Percentiles rank a stretch among this genome's conserved stretches.
phyloP scores from a whole-genome alignment of 2,113 vertebrate genomes.

The Calidris pygmaea region DNA sequence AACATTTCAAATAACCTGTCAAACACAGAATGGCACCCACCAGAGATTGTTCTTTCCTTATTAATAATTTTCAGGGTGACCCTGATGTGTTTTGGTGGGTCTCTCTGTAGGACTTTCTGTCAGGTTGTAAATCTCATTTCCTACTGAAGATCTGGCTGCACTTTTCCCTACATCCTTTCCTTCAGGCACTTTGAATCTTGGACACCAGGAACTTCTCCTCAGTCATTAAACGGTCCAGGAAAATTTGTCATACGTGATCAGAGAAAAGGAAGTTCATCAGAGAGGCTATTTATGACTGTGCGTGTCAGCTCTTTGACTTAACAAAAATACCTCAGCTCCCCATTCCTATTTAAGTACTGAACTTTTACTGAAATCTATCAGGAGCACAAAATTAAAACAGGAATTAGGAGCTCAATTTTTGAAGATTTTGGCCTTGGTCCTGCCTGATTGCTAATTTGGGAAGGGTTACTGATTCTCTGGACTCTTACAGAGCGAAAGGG shows the following conservation, averaged over 20 bases:
- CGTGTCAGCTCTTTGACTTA: background rate
- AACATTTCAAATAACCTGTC: background rate
- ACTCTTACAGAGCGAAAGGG: background rate
- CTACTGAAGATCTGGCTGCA: background rate
- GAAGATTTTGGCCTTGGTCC: background rate
- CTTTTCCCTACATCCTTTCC: background rate
- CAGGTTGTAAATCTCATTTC: background rate
- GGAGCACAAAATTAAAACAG: background rate
- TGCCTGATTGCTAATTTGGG: background rate
- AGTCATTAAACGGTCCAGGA: background rate
- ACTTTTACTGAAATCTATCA: background rate
- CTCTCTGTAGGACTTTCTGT: background rate
- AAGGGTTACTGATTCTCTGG: background rate
- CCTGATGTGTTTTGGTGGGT: background rate
- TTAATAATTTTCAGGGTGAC: background rate
- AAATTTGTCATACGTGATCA: background rate
- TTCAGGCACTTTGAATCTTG: background rate
- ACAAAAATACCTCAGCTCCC: background rate
- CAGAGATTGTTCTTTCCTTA: background rate
- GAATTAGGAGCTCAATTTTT: background rate
- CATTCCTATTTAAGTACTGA: background rate
- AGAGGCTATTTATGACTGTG: background rate
- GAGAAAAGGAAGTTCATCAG: background rate
- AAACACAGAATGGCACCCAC: background rate
- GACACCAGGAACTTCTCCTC: background rate